Percentiles rank a stretch among this genome's conserved stretches.
phyloP scores from a whole-genome alignment of 2,888 invertebrate genomes.

The Chrysotoxum bicinctum region DNA sequence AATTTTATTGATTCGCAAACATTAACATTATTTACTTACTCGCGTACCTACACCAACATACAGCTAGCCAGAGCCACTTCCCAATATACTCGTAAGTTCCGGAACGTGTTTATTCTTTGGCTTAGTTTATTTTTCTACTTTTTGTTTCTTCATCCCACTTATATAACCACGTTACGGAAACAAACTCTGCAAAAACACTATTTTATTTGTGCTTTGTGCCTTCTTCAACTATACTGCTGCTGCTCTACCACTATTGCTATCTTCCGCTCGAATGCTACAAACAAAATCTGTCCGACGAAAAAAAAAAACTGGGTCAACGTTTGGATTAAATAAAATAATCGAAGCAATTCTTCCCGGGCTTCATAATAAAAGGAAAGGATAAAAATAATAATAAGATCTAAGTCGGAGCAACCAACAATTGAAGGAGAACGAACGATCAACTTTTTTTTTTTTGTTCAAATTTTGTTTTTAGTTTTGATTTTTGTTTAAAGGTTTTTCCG shows the following conservation, averaged over 20 bases:
- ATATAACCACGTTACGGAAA: not conserved
- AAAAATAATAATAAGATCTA: constrained; percentile 12
- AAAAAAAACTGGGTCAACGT: constrained; percentile 62
- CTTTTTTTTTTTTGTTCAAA: not conserved
- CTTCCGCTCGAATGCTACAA: constrained; percentile 17
- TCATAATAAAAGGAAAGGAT: constrained; percentile 31
- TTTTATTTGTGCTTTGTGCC: not conserved
- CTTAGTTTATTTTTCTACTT: constrained; percentile 25
- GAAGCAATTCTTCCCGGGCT: constrained; percentile 52
- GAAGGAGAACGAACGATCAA: not conserved
- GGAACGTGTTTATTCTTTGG: constrained; percentile 24
- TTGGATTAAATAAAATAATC: constrained; percentile 70
- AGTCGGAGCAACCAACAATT: not conserved
- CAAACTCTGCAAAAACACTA: not conserved
- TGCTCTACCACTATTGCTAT: not conserved
- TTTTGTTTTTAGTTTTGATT: constrained; percentile 14
- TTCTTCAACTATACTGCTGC: no score
- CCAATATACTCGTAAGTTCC: not conserved
- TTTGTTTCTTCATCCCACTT: constrained; percentile 11
- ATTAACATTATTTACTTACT: not conserved
- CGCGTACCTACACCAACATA: not conserved
- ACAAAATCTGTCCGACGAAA: not conserved
- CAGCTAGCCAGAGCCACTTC: constrained; percentile 4
- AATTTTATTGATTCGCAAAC: constrained; percentile 4
- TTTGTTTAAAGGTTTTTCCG: not conserved